phyloP scores from a whole-genome alignment of 2,888 invertebrate genomes.

The Venustoraphidia nigricollis region DNA sequence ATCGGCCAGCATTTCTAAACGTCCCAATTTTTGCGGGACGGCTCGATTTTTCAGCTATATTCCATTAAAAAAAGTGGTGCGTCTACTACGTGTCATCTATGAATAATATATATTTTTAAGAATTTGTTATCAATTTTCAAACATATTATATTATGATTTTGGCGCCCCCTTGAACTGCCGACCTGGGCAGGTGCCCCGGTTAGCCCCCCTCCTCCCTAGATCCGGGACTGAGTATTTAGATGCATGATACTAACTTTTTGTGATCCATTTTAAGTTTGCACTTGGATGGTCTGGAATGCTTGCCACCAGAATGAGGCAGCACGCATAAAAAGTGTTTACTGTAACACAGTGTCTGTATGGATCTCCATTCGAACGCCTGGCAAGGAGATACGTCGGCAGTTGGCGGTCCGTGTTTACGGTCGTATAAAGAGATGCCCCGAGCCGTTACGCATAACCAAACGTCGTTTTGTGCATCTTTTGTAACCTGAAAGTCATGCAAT shows the following conservation, averaged over 20 bases:
- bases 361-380: constrained; percentile 46
- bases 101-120: too few relatives aligned
- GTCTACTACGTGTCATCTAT: too few relatives aligned
- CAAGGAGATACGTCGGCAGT: constrained; percentile 26
- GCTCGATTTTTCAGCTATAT: too few relatives aligned
- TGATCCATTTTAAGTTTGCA: constrained; percentile 60
- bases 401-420: constrained; percentile 26
- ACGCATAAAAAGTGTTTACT: constrained; percentile 54
- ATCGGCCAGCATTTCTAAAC: too few relatives aligned
- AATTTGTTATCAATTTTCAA: too few relatives aligned
- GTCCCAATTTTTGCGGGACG: too few relatives aligned
- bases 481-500: constrained; percentile 24
- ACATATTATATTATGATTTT: too few relatives aligned
- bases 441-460: constrained; percentile 49
- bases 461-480: constrained; percentile 41
- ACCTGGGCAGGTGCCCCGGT: too few relatives aligned
- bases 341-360: constrained; percentile 61
- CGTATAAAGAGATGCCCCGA: constrained; percentile 45
- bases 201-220: too few relatives aligned
- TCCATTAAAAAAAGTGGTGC: too few relatives aligned
- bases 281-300: constrained; percentile 40
- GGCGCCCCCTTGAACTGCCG: too few relatives aligned
- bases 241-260: constrained; percentile 38
- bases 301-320: constrained; percentile 32
- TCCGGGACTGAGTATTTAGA: background rate